Evolutionary conservation across 92 coral and sea anemone genomes (phyloP), one percentile per base, ranked within the genome.

Genomic region (Plumapathes pennacea): DNA sequence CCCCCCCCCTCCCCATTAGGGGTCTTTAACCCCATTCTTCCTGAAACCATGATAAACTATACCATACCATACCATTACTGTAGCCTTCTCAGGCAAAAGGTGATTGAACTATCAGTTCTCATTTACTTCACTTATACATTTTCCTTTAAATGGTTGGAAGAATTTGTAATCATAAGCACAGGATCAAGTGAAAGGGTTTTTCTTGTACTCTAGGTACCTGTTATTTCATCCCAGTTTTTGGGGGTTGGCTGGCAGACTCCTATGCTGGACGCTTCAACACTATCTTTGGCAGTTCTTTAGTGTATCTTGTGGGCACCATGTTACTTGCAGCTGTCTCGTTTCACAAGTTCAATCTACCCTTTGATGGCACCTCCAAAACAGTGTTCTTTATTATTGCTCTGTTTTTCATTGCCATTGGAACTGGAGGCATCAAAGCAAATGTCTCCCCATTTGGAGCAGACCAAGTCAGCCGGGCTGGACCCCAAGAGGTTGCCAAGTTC

Each of bases 381-480:
- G 55, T 57, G 4, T 64, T 64, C 31, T 86, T 83, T 64, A 45
- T 33, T 1, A 28, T 71, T 41, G 92, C 96, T 5, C 59, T 92
- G 18, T 18, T 78, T 24, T 22, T 84, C 12, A 82, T 92, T 33
- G 90, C 96, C 4, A n/a, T 84, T 2, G 96, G 96, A 15, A 89
- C 98, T 0, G 98, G 98, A 52, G 99, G 96, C 21, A 94, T 94
- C 25, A 94, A 94, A 33, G 80, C 96, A 0, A 94, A 94, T 46
- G 99, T 94, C 1, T 84, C 99, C 2, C 96, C 99, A 0, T 94
- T 94, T 72, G 99, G 99, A 9, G 99, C 99, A 2, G 95, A 94
- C 27, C 99, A 94, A 57, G 90, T 94, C 1, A 72, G 71, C 28
- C 69, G 59, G 1, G 67, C 65, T 14, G 99, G 99, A 12, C 96